Conservation (phyloP, 2,888 invertebrate species). For the Lagria hirta region DNA sequence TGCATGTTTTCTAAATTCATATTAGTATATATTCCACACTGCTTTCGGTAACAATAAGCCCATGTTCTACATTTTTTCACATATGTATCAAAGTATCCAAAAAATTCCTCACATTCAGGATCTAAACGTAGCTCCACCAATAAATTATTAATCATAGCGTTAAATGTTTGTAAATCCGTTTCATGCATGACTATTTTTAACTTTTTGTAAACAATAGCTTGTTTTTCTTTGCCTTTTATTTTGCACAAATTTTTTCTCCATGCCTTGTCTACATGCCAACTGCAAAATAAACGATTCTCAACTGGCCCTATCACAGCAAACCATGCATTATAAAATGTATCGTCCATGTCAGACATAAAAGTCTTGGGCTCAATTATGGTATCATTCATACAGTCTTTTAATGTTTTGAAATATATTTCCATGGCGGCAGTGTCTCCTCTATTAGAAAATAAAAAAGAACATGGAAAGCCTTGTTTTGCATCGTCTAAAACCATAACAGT, state of each 20-base stretch:
- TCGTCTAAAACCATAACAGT: constrained; percentile 30
- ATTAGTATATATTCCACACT: no score
- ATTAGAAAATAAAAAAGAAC: constrained; percentile 29
- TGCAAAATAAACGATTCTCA: no score
- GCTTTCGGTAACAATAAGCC: no score
- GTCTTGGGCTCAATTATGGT: constrained; percentile 9
- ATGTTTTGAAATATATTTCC: constrained; percentile 16
- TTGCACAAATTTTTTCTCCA: no score
- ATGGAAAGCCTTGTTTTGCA: constrained; percentile 30
- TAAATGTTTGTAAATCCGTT: constrained; percentile 24
- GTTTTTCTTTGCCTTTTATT: no score
- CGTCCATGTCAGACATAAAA: constrained; percentile 27
- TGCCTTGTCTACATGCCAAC: constrained; percentile 1
- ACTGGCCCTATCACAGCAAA: no score
- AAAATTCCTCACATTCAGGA: constrained; percentile 26
- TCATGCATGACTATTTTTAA: constrained; percentile 27
- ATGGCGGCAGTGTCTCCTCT: constrained; percentile 18
- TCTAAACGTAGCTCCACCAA: constrained; percentile 15
- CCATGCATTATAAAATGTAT: constrained; percentile 26
- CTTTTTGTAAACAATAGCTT: constrained; percentile 12
- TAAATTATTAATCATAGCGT: constrained; percentile 22
- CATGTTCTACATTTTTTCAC: no score
- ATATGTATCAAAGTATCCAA: no score
- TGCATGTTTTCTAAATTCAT: no score
- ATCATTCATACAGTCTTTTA: no score